Base-by-base conservation (phyloP, 2,113 vertebrate genomes). In the Semnopithecus entellus region DNA sequence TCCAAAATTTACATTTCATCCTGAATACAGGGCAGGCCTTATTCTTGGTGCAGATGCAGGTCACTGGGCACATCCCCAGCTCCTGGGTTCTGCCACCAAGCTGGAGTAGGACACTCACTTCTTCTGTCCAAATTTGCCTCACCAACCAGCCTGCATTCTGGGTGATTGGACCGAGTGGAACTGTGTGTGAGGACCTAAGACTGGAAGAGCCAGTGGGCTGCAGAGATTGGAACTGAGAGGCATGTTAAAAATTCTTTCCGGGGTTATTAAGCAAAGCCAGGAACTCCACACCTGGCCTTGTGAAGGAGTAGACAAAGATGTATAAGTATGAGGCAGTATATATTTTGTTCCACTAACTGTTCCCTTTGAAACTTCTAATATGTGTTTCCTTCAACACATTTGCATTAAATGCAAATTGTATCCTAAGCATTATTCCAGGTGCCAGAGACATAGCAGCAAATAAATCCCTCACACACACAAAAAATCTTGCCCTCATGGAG, bases 351-450 rank as follows among this genome's bases (percentile, higher is more conserved):
- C 64, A 64, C 48, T 73, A 72, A 52, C 32, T 50, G 16, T 73
- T 72, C 50, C 25, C 35, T 32, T 94, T 84, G 30, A 82, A 90
- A 75, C 8, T 48, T 66, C 59, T 20, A 91, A 35, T 55, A 27
- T 75, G 4, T 73, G 12, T 4, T 68, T 84, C 57, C 59, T 23
- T 32, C 48, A 90, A 38, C 20, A 90, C 43, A 89, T 92, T 43
- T 50, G 72, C 66, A 70, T 57, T 43, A 94, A 91, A 61, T 18
- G n/a, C 27, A 87, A 76, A 86, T 91, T 61, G 92, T 50, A 8
- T 83, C 27, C 3, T 30, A 72, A 80, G 14, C 59, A 48, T 66
- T 72, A 4, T 32, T 84, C 50, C 61, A 55, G 45, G 23, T 52
- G 22, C 32, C 78, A 86, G 38, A 11, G 16, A 88, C 61, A 45